Base-by-base conservation (phyloP, 1,140 invertebrate genomes). In the Temnothorax longispinosus region DNA sequence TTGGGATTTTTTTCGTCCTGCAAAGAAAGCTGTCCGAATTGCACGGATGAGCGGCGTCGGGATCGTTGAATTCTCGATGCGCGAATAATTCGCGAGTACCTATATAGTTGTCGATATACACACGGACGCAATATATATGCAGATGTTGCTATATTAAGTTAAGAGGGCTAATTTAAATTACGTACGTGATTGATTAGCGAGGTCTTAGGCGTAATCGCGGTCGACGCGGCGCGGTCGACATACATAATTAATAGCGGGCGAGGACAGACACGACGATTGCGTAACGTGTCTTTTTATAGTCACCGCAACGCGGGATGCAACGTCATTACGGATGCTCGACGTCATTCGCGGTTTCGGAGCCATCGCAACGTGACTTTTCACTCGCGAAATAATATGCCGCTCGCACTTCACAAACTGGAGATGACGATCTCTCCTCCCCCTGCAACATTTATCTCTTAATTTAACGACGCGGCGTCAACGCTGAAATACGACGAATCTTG, bases 241-340 rank as follows among this genome's bases (percentile, higher is more conserved):
- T 62, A 6, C 58, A 27, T 86, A 86, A 89, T 86, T 54, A 67
- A 71, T n/a, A 78, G 80, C 54, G 56, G 27, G 27, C 7, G 18
- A 21, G 18, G 32, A 56, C 35, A 21, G 15, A 41, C 27, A 1
- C 27, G 47, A 62, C n/a, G 75, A 76, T 89, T 89, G 76, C 50
- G 50, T 76, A 89, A 89, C n/a, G 38, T 76, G 60, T 62, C 60
- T 86, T 82, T 87, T 89, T 89, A 89, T 89, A 88, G 71, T 11
- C 50, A 82, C 47, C 67, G 67, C 41, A 52, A 84, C 44, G 4
- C 7, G 75, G 54, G 27, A 38, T 47, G 52, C 56, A 76, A 85
- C 21, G 56, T 27, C 72, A 75, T 75, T 85, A 85, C 32, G 82
- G 21, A 77, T 77, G 60, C 82, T 78, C 74, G 72, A 77, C 44